These are phyloP conservation scores for Drosophila vallismaia DNA, from an alignment of 2,888 invertebrate species.

Conservation along the genomic window DNA sequence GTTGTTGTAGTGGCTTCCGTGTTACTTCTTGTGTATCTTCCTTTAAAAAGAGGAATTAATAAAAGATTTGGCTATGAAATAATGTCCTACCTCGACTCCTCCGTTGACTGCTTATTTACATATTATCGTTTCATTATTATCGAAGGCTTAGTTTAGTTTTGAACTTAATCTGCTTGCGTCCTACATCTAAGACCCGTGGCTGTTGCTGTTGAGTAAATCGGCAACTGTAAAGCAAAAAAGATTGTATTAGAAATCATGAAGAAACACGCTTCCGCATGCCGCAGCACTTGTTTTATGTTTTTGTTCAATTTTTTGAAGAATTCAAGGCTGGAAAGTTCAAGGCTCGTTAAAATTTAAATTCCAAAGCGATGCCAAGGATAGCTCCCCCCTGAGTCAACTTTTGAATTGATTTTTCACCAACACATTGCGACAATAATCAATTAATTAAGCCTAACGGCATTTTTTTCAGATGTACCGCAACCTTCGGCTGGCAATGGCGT, in stretches of 20 bases:
- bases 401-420: conserved; percentile 37
- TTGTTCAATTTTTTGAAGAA: neutral
- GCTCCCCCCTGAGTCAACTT: neutral
- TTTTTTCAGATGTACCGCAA: neutral
- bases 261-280: neutral
- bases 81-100: conserved; percentile 9
- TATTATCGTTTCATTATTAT: conserved; percentile 49
- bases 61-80: neutral
- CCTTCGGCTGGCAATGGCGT: conserved; percentile 9
- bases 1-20: neutral
- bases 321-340: conserved; percentile 12
- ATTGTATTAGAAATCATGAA: neutral
- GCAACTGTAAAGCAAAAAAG: conserved; percentile 40
- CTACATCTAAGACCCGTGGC: conserved; percentile 66
- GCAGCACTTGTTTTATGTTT: neutral
- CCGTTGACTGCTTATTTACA: conserved; percentile 23
- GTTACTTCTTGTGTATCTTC: neutral
- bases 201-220: conserved; percentile 63
- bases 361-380: conserved; percentile 14
- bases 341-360: conserved; percentile 2
- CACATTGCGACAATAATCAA: conserved; percentile 17
- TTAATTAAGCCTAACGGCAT: conserved; percentile 16
- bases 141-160: conserved; percentile 48
- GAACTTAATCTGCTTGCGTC: conserved; percentile 52
- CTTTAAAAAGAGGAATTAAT: neutral